Evolutionary conservation across 2,113 vertebrate genomes (phyloP).

Genomic region (Sisor rabdophorus): DNA sequence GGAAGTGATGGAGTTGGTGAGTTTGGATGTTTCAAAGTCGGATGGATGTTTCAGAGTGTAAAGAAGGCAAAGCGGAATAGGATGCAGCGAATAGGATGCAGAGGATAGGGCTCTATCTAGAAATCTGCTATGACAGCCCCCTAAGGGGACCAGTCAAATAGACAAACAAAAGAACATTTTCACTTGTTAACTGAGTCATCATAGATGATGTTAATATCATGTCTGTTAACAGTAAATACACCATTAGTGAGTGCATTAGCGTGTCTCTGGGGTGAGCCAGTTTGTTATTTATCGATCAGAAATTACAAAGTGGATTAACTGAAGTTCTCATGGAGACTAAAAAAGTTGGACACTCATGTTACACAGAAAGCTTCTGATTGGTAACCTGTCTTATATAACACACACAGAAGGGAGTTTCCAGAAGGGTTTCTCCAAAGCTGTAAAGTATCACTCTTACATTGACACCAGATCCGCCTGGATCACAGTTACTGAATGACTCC

Average conservation of each 20-base stretch:
- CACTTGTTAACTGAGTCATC: too few relatives aligned
- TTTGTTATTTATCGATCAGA: background rate
- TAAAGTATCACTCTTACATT: background rate
- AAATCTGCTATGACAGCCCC: too few relatives aligned
- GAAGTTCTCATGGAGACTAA: constrained; percentile 42
- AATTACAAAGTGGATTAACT: constrained; percentile 2
- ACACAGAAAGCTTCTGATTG: constrained; percentile 62
- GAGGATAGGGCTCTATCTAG: too few relatives aligned
- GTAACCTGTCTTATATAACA: constrained; percentile 55
- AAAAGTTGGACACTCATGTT: constrained; percentile 48
- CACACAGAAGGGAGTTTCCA: constrained; percentile 41
- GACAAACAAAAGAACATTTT: too few relatives aligned
- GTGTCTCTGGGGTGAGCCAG: constrained; percentile 2
- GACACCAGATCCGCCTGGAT: constrained; percentile 8
- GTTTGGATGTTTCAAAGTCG: too few relatives aligned
- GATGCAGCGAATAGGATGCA: too few relatives aligned
- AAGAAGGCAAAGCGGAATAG: too few relatives aligned
- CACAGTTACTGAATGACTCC: constrained; percentile 22
- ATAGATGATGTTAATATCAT: too few relatives aligned
- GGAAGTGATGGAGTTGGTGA: too few relatives aligned
- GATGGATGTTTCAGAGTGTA: too few relatives aligned
- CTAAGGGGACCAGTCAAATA: too few relatives aligned
- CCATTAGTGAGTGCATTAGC: background rate
- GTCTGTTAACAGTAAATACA: too few relatives aligned
- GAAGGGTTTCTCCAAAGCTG: constrained; percentile 42